A percentile compares a stretch with the other conserved stretches of the same genome.
Conservation (phyloP, 1,140 invertebrate genomes). For the Micrasema minimum region DNA sequence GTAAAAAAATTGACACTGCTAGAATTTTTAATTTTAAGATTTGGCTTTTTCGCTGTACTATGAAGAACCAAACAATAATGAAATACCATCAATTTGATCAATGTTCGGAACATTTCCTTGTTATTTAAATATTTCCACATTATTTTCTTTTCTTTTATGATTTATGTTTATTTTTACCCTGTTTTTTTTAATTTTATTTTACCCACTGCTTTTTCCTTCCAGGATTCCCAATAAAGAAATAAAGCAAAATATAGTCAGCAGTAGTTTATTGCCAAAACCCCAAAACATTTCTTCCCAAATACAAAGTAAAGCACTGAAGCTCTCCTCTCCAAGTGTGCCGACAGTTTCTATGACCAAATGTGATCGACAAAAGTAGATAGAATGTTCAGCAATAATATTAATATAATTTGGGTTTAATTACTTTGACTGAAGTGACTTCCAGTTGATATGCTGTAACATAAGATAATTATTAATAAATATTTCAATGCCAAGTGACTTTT, state of each 20-base stretch:
- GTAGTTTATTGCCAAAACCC: slow-evolving; percentile 25
- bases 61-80: no score
- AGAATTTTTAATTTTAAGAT: no score
- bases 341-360: slow-evolving; percentile 8
- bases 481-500: no score
- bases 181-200: slow-evolving; percentile 5
- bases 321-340: slow-evolving; percentile 10
- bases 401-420: no score
- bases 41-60: no score
- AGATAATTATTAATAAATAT: no score
- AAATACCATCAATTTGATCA: no score
- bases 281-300: slow-evolving; percentile 7
- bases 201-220: slow-evolving; percentile 20
- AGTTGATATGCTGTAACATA: no score
- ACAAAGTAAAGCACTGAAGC: slow-evolving; percentile 2
- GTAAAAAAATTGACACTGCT: no score
- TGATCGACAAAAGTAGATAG: slow-evolving; percentile 18
- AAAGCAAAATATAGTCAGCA: slow-evolving; percentile 15
- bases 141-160: background rate
- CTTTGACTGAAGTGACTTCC: no score
- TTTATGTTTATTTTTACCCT: slow-evolving; percentile 1
- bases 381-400: background rate
- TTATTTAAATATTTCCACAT: no score
- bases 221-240: slow-evolving; percentile 14
- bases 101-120: no score